Percentiles rank a stretch among this genome's conserved stretches.
phyloP scores from a whole-genome alignment of 2,113 vertebrate genomes.

The Phocoena sinus region DNA sequence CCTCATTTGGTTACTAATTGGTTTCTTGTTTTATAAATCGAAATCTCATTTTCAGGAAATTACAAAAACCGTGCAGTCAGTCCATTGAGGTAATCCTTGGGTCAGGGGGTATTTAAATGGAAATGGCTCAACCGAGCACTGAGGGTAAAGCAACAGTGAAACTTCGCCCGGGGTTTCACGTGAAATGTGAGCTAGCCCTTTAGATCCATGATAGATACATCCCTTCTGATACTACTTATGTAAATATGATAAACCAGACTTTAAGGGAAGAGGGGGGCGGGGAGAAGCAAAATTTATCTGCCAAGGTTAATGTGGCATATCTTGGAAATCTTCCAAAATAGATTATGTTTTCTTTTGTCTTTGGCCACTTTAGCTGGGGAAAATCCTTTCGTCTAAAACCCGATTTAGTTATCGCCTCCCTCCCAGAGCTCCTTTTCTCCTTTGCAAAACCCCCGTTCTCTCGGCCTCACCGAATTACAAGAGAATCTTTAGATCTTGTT shows the following conservation, averaged over 20 bases:
- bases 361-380: conserved; percentile 80
- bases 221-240: conserved; percentile 82
- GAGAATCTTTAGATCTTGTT: conserved; percentile 85
- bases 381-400: conserved; percentile 83
- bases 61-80: conserved; percentile 81
- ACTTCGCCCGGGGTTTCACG: conserved; percentile 69
- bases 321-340: conserved; percentile 84
- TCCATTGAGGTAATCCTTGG: conserved; percentile 86
- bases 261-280: conserved; percentile 49
- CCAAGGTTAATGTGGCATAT: conserved; percentile 83
- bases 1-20: conserved; percentile 93
- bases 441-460: conserved; percentile 80
- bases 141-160: conserved; percentile 78
- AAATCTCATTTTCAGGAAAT: conserved; percentile 90
- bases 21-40: conserved; percentile 92
- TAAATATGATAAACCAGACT: conserved; percentile 81
- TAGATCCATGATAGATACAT: conserved; percentile 79
- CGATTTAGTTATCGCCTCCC: conserved; percentile 78
- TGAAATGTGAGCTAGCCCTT: conserved; percentile 79
- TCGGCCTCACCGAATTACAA: conserved; percentile 80
- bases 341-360: conserved; percentile 83
- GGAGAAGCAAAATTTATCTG: conserved; percentile 79
- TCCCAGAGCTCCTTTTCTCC: conserved; percentile 81
- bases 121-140: conserved; percentile 76
- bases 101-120: conserved; percentile 84